Conservation (phyloP, 2,888 invertebrate species). For the Hirtodrosophila duncani region DNA sequence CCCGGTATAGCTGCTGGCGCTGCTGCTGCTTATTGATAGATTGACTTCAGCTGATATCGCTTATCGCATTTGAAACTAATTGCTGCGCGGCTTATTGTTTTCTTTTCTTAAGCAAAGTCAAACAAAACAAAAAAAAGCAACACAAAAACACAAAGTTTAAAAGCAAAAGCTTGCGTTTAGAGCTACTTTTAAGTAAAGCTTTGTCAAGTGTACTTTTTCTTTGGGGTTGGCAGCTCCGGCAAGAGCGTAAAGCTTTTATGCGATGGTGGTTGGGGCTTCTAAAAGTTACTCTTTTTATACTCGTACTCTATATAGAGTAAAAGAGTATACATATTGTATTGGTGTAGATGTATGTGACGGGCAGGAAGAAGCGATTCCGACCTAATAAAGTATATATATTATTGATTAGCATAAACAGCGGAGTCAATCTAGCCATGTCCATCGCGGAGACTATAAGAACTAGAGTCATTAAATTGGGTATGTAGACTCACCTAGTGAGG, state of each 20-base stretch:
- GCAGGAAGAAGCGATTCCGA: no score
- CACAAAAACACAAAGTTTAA: constrained; percentile 17
- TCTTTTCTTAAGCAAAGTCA: background rate
- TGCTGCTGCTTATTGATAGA: constrained; percentile 23
- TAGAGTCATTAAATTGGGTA: constrained; percentile 13
- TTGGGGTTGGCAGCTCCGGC: constrained; percentile 37
- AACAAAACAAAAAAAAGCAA: constrained; percentile 7
- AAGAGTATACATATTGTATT: no score
- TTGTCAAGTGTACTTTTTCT: background rate
- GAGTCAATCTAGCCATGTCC: no score
- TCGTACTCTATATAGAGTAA: no score
- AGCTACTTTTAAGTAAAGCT: constrained; percentile 31
- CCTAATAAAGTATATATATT: no score
- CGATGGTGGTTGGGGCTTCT: constrained; percentile 11
- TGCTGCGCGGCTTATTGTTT: constrained; percentile 2
- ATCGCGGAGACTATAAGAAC: no score
- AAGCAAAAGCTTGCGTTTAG: constrained; percentile 19
- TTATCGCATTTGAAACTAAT: constrained; percentile 17
- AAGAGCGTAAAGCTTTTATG: constrained; percentile 32
- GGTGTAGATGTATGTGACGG: no score
- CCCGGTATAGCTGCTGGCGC: constrained; percentile 5
- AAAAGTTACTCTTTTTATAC: background rate
- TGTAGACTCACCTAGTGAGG: no score
- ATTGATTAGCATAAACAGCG: no score
- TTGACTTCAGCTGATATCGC: constrained; percentile 22